Conservation (phyloP, 2,888 invertebrate species). For the Graphium colonna region DNA sequence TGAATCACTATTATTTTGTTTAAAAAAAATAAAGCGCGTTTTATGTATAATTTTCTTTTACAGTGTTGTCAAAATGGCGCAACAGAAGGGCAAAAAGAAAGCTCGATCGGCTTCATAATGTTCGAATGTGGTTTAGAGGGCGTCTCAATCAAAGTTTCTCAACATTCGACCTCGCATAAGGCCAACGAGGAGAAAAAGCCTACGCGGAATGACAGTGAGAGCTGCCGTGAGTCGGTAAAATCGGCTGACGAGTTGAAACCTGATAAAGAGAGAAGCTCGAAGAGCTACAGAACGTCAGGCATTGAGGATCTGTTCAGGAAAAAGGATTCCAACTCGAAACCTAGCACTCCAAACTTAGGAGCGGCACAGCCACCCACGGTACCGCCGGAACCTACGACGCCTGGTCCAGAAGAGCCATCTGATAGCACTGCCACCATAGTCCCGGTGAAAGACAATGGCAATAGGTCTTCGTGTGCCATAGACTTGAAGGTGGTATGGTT, state of each 20-base stretch:
- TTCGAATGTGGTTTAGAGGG: constrained; percentile 97
- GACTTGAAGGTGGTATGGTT: constrained; percentile 96
- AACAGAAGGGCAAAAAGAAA: constrained; percentile 78
- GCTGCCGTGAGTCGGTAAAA: constrained; percentile 70
- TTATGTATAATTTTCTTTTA: constrained; percentile 1
- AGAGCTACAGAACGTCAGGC: constrained; percentile 59
- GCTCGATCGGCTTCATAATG: constrained; percentile 94
- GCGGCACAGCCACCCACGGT: constrained; percentile 54
- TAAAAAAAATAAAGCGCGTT: no score
- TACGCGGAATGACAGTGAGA: constrained; percentile 54
- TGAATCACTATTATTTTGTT: no score
- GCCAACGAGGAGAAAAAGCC: constrained; percentile 81
- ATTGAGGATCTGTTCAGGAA: constrained; percentile 72
- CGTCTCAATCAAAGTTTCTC: constrained; percentile 87
- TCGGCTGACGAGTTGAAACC: constrained; percentile 70
- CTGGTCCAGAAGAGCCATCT: constrained; percentile 61
- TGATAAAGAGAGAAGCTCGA: constrained; percentile 52
- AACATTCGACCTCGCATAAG: constrained; percentile 89
- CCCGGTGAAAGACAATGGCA: constrained; percentile 83
- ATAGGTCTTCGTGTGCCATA: constrained; percentile 91
- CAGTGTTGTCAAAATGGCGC: constrained; percentile 59
- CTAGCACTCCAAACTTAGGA: constrained; percentile 79
- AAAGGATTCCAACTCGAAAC: constrained; percentile 78
- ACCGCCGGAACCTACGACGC: constrained; percentile 48
- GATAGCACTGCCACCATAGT: constrained; percentile 60